Percentiles rank a stretch among this genome's conserved stretches.
phyloP scores from a whole-genome alignment of 2,888 invertebrate genomes.

The Drosophila incognita region DNA sequence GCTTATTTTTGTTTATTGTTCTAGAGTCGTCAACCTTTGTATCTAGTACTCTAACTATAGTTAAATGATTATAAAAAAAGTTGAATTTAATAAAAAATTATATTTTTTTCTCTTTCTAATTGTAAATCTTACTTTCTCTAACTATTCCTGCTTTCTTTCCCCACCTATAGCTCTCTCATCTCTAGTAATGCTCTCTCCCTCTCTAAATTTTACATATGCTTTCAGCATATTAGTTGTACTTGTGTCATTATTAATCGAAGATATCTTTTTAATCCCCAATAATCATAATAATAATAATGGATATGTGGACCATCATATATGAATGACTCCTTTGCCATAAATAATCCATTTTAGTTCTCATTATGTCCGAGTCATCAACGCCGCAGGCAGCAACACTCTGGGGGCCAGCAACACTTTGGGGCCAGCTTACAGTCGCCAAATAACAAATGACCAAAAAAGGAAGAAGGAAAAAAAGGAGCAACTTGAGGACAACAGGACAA shows the following conservation, averaged over 20 bases:
- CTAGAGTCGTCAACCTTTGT: background rate
- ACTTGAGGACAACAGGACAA: background rate
- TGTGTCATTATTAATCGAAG: no score
- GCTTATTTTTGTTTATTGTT: background rate
- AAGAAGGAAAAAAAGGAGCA: background rate
- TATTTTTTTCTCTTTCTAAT: background rate
- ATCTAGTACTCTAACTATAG: background rate
- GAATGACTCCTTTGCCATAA: slow-evolving; percentile 17
- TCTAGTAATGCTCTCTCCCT: background rate
- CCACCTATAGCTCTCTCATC: no score
- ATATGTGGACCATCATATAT: background rate
- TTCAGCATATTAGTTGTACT: no score
- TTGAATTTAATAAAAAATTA: background rate
- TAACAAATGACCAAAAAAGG: slow-evolving; percentile 2
- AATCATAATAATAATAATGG: background rate
- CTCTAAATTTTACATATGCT: background rate
- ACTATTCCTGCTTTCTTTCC: background rate
- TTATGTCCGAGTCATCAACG: slow-evolving; percentile 27
- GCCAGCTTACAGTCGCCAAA: slow-evolving; percentile 31
- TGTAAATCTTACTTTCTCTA: background rate
- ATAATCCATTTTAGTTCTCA: slow-evolving; percentile 23
- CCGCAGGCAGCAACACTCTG: slow-evolving; percentile 48
- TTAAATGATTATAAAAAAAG: background rate
- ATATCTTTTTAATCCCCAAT: background rate
- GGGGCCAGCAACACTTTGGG: background rate